Evolutionary conservation across 2,113 vertebrate genomes (phyloP).

Genomic region (Azemiops feae): DNA sequence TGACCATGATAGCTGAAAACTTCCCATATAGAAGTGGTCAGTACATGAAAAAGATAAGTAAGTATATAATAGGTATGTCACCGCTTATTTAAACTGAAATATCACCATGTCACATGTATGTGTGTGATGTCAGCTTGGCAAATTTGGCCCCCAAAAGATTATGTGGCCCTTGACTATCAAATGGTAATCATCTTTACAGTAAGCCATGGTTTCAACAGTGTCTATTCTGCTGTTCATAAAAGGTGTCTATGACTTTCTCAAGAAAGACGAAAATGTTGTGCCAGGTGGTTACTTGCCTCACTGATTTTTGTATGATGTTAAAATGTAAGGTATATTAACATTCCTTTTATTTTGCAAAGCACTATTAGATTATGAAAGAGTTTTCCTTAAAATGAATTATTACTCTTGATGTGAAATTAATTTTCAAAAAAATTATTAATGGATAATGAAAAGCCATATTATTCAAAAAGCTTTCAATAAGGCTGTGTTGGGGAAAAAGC

Average conservation of each 20-base stretch:
- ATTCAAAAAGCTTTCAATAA: conserved; percentile 42
- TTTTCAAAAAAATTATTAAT: conserved; percentile 41
- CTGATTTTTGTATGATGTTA: background rate
- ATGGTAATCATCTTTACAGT: background rate
- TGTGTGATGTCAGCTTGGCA: background rate
- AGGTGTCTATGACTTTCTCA: background rate
- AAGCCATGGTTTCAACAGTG: background rate
- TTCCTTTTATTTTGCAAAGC: conserved; percentile 30
- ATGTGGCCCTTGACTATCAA: background rate
- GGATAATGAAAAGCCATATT: conserved; percentile 11
- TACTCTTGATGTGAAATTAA: background rate
- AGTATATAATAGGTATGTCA: background rate
- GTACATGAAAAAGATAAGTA: background rate
- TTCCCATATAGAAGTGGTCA: background rate
- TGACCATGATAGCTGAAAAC: background rate
- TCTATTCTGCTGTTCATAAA: background rate
- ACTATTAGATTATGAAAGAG: background rate
- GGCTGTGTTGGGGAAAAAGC: conserved; percentile 22
- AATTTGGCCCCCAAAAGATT: background rate
- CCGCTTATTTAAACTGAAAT: background rate
- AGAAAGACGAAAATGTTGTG: background rate
- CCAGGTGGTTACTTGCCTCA: background rate
- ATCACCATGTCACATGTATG: background rate
- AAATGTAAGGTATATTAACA: conserved; percentile 37
- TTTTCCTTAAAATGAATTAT: background rate